Evolutionary conservation across 37 sponge, comb jelly and placozoan genomes (phyloP), one percentile per base, ranked within the genome.

Genomic region (Beroe ovata): DNA sequence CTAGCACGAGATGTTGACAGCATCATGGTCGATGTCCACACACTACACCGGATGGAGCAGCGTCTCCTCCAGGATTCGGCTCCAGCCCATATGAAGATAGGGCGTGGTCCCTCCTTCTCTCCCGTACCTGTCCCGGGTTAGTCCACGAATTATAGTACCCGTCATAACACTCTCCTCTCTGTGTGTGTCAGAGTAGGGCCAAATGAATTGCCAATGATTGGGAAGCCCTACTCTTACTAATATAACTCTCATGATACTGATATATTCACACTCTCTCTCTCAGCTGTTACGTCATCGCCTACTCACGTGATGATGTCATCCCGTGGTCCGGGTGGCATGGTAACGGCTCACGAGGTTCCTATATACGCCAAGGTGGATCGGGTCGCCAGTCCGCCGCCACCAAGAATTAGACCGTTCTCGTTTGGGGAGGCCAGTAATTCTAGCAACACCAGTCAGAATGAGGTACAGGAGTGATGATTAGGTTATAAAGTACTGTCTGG

Each of bases 361-460:
- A 77, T 77, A 11, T 77, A 77, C 54, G 84, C 84, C 54, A 77
- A 77, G 22, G 84, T 77, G 42, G 84, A 77, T 23, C 41, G 47
- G 2, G 18, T 77, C 20, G n/a, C 54, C 47, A 77, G 84, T 41
- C 84, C 84, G 4, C 84, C 84, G 54, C 84, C 47, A 11, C 42
- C 71, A 20, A 1, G 84, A 40, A 77, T 77, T 54, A 38, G 84
- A 40, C 84, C 84, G 1, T 42, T 77, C 54, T 77, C 84, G 28
- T 77, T 36, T 36, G 84, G 84, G 35, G 84, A 77, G 33, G 42
- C 84, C 21, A 77, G 84, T 35, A 77, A 40, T 18, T 77, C 54
- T 54, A 77, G 42, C 54, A 32, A 77, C 54, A 77, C 84, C 84
- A 77, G 84, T 29, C 42, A 77, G n/a, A 77, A 77, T 35, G 84